These are phyloP conservation scores for Anoplolepis gracilipes DNA, from an alignment of 1,140 invertebrate genomes.

Conservation along the genomic window DNA sequence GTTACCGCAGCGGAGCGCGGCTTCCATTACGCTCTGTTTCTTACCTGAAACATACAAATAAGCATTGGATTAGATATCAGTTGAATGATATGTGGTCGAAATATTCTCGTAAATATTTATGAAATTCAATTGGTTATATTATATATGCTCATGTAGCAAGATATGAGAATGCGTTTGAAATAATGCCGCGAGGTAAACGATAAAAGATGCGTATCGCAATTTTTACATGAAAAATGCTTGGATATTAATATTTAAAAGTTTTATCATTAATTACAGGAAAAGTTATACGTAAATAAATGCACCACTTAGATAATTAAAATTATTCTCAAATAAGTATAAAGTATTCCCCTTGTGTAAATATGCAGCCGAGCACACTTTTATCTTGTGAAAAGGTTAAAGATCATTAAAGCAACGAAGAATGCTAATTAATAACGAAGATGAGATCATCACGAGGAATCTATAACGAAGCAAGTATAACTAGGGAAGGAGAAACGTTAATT, in stretches of 20 bases:
- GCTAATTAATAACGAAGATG: conserved; percentile 40
- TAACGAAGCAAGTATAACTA: conserved; percentile 2
- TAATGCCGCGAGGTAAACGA: not conserved
- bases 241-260: not conserved
- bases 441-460: conserved; percentile 9
- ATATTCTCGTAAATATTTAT: conserved; percentile 52
- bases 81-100: conserved; percentile 25
- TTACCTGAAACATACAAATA: conserved; percentile 64
- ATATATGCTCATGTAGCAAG: conserved; percentile 4
- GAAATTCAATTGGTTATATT: conserved; percentile 16
- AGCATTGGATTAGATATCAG: conserved; percentile 49
- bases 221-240: not conserved
- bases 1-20: not conserved
- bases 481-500: conserved; percentile 41
- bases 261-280: not conserved
- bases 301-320: not conserved
- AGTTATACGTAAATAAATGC: not conserved
- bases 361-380: not conserved
- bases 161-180: not conserved
- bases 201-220: not conserved
- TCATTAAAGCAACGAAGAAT: conserved; percentile 18
- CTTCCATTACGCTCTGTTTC: conserved; percentile 31
- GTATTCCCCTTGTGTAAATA: not conserved
- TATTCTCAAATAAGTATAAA: not conserved
- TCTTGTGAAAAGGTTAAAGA: not conserved